A percentile compares a stretch with the other conserved stretches of the same genome.
Evolutionary conservation across 1,140 invertebrate species (phyloP).

Genomic region (Lordiphosa clarofinis): DNA sequence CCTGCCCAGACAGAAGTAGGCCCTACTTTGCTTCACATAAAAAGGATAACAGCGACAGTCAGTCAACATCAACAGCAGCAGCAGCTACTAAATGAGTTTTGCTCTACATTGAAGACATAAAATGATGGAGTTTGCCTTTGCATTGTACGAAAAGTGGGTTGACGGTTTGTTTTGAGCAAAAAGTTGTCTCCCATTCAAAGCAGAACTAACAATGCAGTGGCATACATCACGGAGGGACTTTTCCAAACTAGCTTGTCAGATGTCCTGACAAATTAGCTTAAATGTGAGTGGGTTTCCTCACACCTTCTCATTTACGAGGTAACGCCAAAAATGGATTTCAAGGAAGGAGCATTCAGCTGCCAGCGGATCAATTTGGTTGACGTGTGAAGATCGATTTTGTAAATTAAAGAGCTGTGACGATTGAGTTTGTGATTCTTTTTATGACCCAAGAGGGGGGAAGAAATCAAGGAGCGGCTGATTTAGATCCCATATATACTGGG

Average conservation of each 20-base stretch:
- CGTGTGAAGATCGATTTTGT: constrained; percentile 6
- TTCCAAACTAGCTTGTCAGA: constrained; percentile 24
- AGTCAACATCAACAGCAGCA: constrained; percentile 29
- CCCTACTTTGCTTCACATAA: constrained; percentile 13
- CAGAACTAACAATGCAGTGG: constrained; percentile 25
- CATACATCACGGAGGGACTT: constrained; percentile 4
- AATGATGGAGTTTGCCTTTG: constrained; percentile 16
- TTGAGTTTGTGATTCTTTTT: constrained; percentile 5
- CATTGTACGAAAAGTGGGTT: constrained; percentile 47
- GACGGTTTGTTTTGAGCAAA: constrained; percentile 41
- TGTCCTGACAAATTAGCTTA: constrained; percentile 51
- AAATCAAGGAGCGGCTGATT: too few species aligned
- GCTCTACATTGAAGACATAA: constrained; percentile 42
- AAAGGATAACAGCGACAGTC: constrained; percentile 47
- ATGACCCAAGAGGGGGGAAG: not conserved
- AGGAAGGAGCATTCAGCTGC: not conserved
- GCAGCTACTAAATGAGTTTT: constrained; percentile 46
- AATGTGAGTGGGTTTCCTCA: constrained; percentile 22
- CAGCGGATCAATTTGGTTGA: constrained; percentile 4
- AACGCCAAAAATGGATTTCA: constrained; percentile 5
- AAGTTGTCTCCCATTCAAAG: constrained; percentile 41
- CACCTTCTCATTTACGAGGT: constrained; percentile 18
- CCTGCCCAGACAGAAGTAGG: constrained; percentile 25
- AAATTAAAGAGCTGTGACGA: constrained; percentile 6
- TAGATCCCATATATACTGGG: too few species aligned